phyloP scores from a whole-genome alignment of 1,140 invertebrate genomes.

The Anastrepha ludens region DNA sequence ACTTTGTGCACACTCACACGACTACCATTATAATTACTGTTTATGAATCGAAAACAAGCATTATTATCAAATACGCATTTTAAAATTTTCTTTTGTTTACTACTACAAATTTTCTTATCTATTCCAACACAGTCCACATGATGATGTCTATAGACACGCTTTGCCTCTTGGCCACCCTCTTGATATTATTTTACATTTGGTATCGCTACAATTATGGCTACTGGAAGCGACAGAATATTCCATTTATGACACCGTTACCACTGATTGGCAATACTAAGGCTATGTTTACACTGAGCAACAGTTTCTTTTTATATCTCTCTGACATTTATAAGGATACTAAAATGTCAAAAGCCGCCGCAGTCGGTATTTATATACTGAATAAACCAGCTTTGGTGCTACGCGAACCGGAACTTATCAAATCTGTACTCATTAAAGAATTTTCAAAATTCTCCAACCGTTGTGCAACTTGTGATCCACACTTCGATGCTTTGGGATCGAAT shows the following conservation, averaged over 20 bases:
- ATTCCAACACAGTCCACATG: not conserved
- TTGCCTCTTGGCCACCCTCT: not conserved
- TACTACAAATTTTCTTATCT: not conserved
- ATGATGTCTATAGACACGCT: constrained; percentile 44
- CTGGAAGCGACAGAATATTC: constrained; percentile 69
- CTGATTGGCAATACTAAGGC: constrained; percentile 67
- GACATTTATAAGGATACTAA: constrained; percentile 64
- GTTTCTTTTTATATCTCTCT: constrained; percentile 64
- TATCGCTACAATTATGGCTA: constrained; percentile 61
- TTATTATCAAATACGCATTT: no score
- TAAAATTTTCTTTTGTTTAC: no score
- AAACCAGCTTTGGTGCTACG: constrained; percentile 75
- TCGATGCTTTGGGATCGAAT: constrained; percentile 64
- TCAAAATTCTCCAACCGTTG: constrained; percentile 67
- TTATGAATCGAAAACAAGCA: no score
- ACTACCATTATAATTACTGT: no score
- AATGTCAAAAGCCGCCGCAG: constrained; percentile 65
- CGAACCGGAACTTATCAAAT: constrained; percentile 76
- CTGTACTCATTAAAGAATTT: constrained; percentile 76
- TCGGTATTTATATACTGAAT: constrained; percentile 74
- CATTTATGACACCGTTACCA: constrained; percentile 62
- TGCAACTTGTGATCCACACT: constrained; percentile 62
- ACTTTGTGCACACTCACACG: no score
- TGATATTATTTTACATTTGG: constrained; percentile 20
- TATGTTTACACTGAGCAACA: constrained; percentile 61